phyloP scores from a whole-genome alignment of 2,113 vertebrate species.

The Azemiops feae region DNA sequence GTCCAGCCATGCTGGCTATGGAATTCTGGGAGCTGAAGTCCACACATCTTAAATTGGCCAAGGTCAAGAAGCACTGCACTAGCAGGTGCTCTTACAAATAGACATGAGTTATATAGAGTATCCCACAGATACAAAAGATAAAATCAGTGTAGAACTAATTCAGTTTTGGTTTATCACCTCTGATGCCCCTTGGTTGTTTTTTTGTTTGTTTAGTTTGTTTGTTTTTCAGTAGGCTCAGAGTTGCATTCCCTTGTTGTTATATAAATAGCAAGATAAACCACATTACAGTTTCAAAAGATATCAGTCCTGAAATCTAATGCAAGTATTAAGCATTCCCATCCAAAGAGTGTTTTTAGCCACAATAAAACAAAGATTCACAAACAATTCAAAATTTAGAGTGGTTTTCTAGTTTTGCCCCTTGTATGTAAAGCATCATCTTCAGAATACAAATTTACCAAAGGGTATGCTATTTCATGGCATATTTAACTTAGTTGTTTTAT shows the following conservation, averaged over 20 bases:
- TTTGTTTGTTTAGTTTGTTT: neutral
- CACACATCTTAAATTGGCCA: neutral
- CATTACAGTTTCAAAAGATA: neutral
- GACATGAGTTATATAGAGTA: neutral
- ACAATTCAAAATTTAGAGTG: neutral
- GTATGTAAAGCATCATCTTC: neutral
- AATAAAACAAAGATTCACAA: neutral
- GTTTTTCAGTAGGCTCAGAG: neutral
- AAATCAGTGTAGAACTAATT: neutral
- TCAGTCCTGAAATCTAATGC: neutral
- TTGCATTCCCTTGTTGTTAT: neutral
- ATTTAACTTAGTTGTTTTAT: neutral
- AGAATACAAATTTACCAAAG: neutral
- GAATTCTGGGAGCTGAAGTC: neutral
- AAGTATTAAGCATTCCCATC: neutral
- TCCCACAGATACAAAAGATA: neutral
- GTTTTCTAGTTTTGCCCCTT: neutral
- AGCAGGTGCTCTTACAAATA: neutral
- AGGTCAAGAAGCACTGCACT: neutral
- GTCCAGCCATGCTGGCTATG: neutral
- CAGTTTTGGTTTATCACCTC: neutral
- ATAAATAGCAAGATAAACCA: neutral
- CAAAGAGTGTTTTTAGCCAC: neutral
- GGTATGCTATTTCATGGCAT: neutral
- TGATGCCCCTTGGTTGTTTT: neutral